Base-by-base conservation (phyloP, 2,888 invertebrate genomes). In the Trisateles emortualis region DNA sequence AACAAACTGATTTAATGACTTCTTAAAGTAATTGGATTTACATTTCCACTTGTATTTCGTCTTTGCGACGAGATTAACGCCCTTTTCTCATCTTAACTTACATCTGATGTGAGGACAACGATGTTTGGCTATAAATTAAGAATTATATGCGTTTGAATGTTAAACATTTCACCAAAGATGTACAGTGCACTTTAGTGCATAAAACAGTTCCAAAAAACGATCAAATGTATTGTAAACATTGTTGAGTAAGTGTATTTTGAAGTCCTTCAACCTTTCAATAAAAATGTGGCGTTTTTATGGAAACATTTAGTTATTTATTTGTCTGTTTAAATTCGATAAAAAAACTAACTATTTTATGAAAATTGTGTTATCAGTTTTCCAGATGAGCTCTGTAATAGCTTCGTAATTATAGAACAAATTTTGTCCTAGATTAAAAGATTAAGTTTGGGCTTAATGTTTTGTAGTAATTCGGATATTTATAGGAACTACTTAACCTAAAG, bases 1-100 rank as follows among this genome's bases (percentile, higher is more conserved):
- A 86, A 84, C 85, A 84, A 88, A 88, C 89, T 89, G 90, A 90
- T 90, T 90, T 89, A 91, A 86, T 84, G 84, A 84, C 83, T 86
- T 84, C 84, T 86, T 88, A 86, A 89, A 86, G 83, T 90, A 90
- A 91, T 90, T 90, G 84, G 84, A 90, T 86, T 84, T 84, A 84
- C 82, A 81, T 82, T 81, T 87, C 77, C 79, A 81, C 80, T 84
- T 83, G 81, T 79, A 80, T 87, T 86, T 81, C 78, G 80, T 79
- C 80, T 82, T 75, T 71, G 71, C 67, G 64, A 60, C 72, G 73
- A 86, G 84, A 89, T 86, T 83, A 84, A 86, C 69, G 74, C 62
- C 48, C 64, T 54, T 69, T 78, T 67, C 69, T 68, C 67, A 75
- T 71, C 74, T 78, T 78, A 78, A 81, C 74, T 79, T 79, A 76